Evolutionary conservation across 1,140 invertebrate genomes (phyloP), one percentile per base, ranked within the genome.

Genomic region (Mylabris phalerata): DNA sequence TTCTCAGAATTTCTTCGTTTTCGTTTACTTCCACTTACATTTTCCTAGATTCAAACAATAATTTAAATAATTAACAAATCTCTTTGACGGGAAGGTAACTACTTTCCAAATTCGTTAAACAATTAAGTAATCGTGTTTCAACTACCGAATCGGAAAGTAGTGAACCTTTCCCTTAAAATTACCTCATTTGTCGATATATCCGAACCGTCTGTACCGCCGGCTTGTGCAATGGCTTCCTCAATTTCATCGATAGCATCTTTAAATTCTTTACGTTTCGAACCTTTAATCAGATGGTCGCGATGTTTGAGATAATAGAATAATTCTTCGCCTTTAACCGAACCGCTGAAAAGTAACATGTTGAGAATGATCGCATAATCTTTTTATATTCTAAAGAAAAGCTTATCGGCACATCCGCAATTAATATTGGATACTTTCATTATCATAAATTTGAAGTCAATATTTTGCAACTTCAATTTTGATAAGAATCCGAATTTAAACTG

Each of bases 271-370:
- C 79, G 68, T 71, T 79, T 84, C 64, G 75, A 67, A 39, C 75
- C 71, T 61, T 82, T 83, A 3, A 76, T 78, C 72, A 76, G 80
- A 68, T 79, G 82, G 9, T 79, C 74, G 66, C 81, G 81, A 63
- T 78, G 77, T 62, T 81, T 77, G n/a, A 80, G 75, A 71, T 73
- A 75, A 52, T 69, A 68, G 57, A 65, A 72, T 3, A 76, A 48
- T 60, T 76, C 72, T 57, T 75, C 73, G n/a, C 55, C 47, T 61
- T 75, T 75, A 46, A 74, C 71, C 6, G 57, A 52, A 5, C 69
- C 74, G 9, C 73, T 76, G 57, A 55, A 71, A 70, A 48, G 46
- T 50, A 32, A 9, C 19, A 43, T 79, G 75, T 79, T 56, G 67
- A 73, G 70, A 75, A 72, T 63, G 66, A 78, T 80, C 77, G 78